phyloP scores from a whole-genome alignment of 2,797 vertebrate species.

The Mastacembelus armatus region DNA sequence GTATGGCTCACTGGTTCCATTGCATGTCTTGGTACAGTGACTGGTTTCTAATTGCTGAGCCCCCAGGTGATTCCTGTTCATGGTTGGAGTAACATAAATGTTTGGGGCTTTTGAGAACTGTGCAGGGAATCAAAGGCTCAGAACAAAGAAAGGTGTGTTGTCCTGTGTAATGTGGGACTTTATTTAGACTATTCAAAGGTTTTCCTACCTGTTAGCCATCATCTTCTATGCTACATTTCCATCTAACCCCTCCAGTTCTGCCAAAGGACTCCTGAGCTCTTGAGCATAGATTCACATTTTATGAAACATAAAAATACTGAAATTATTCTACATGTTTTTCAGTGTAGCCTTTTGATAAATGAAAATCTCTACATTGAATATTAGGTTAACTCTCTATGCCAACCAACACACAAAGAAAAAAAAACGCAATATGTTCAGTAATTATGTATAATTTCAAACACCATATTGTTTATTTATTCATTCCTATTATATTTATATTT shows the following conservation, averaged over 20 bases:
- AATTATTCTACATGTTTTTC: too few species aligned
- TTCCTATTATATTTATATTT: too few species aligned
- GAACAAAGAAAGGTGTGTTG: slow-evolving; percentile 51
- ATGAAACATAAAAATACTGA: background rate
- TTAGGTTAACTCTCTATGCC: too few species aligned
- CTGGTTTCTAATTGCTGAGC: slow-evolving; percentile 14
- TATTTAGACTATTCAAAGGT: slow-evolving; percentile 8
- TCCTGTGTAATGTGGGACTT: slow-evolving; percentile 18
- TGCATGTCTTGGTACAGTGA: slow-evolving; percentile 18
- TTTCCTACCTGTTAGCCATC: background rate
- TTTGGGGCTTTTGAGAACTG: background rate
- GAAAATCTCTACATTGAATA: too few species aligned
- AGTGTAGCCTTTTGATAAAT: background rate
- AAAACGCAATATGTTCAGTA: too few species aligned
- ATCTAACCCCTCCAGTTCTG: background rate
- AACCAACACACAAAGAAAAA: too few species aligned
- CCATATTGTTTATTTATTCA: too few species aligned
- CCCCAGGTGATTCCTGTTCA: slow-evolving; percentile 37
- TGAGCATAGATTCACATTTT: background rate
- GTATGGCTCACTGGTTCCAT: slow-evolving; percentile 42
- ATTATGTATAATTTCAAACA: too few species aligned
- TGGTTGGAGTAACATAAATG: slow-evolving; percentile 19
- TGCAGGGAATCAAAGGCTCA: background rate
- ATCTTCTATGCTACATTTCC: background rate
- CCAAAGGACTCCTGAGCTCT: background rate